Evolutionary conservation across 1,140 invertebrate genomes (phyloP), one percentile per base, ranked within the genome.

Genomic region (Vollenhovia emeryi): DNA sequence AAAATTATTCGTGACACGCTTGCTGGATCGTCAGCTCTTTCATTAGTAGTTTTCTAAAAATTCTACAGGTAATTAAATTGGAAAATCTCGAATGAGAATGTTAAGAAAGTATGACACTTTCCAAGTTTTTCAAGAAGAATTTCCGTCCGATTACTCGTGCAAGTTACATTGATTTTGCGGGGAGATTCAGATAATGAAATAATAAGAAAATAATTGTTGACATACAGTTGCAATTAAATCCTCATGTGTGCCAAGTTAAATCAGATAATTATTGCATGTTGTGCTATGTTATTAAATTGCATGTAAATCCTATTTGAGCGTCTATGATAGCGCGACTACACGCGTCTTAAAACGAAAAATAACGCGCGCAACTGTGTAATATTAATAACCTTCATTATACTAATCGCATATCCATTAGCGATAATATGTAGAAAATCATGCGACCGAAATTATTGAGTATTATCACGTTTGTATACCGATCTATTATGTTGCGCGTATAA

Each of bases 381-480:
- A 57, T 73, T 69, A 82, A 57, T 57, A 73, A 73, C 36, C 66
- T 45, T 24, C 27, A 73, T 82, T 82, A 57, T 40, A 71, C 78
- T 71, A 59, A 82, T 82, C 36, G 50, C 50, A 21, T 71, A 59
- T 59, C 36, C 36, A 73, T 82, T 82, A 82, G 50, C 40, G 78
- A 82, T 82, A 73, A 82, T 82, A 69, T 73, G 36, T 80, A 80
- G 78, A 80, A 80, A 80, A 80, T 82, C 78, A 82, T 59, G 33
- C 13, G 66, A 45, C 33, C 40, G n/a, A 71, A 82, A 82, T 82
- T 73, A 45, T 73, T 40, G 76, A 68, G 62, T 55, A 40, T 52
- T 48, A 27, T 59, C 66, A 71, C 24, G 66, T 82, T 52, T 68
- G 33, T 55, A 27, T 80, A 21, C 7, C n/a, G 24, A 55, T 82